Conservation (phyloP, 2,888 invertebrate species). For the Liopterus haemorrhoidalis region DNA sequence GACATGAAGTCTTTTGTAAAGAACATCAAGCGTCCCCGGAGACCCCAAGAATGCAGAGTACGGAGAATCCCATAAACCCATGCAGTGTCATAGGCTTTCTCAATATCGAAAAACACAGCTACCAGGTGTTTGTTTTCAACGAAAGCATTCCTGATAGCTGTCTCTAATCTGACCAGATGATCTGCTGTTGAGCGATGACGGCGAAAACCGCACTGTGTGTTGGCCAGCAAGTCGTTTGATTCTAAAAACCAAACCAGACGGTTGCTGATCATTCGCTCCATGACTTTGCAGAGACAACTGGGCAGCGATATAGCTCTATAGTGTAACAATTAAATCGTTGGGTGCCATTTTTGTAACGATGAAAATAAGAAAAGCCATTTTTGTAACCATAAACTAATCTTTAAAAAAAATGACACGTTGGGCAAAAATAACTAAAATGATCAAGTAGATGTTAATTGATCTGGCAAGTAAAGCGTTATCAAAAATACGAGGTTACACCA, state of each 20-base stretch:
- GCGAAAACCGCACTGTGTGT: not conserved
- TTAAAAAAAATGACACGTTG: too few relatives aligned
- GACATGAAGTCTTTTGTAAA: not conserved
- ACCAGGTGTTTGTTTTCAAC: not conserved
- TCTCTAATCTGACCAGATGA: too few relatives aligned
- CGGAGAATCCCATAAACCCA: not conserved
- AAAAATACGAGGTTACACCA: too few relatives aligned
- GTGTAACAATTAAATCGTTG: too few relatives aligned
- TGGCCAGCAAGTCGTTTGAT: not conserved
- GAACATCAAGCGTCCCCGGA: not conserved
- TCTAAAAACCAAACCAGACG: not conserved
- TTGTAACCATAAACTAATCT: too few relatives aligned
- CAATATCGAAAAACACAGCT: not conserved
- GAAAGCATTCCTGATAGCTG: not conserved
- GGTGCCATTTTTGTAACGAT: too few relatives aligned
- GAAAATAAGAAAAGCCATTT: too few relatives aligned
- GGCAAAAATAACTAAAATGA: too few relatives aligned
- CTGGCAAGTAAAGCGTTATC: too few relatives aligned
- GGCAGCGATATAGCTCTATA: too few relatives aligned
- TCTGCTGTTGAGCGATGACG: not conserved
- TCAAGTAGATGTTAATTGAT: too few relatives aligned
- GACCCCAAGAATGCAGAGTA: not conserved
- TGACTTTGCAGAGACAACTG: not conserved
- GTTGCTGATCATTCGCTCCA: conserved; percentile 5
- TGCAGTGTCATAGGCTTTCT: not conserved